Percentiles rank a stretch among this genome's conserved stretches.
Evolutionary conservation across 30 jellyfish, hydroid and myxozoan species (phyloP).

Genomic region (Aurelia coerulea): DNA sequence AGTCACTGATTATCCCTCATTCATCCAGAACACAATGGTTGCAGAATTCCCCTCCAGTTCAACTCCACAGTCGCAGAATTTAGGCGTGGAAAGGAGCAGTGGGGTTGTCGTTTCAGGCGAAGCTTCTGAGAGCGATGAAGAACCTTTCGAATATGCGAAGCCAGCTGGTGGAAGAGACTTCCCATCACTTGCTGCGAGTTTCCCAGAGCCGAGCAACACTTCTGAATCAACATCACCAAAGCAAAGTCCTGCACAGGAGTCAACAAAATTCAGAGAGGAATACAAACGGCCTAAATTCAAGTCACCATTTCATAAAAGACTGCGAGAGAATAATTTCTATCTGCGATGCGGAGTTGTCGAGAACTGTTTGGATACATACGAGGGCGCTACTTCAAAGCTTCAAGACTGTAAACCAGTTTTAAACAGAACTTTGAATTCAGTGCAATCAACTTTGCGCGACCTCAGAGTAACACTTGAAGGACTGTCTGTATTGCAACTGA

Average conservation of each 20-base stretch:
- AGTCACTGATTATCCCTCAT: conserved; percentile 63
- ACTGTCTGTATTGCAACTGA: conserved; percentile 43
- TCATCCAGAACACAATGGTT: conserved; percentile 78
- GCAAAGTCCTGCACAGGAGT: conserved; percentile 2
- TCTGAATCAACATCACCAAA: conserved; percentile 3
- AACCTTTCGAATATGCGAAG: conserved; percentile 45
- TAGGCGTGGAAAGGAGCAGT: conserved; percentile 70
- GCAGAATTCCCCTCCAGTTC: conserved; percentile 46
- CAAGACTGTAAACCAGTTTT: conserved; percentile 49
- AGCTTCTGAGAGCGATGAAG: conserved; percentile 95
- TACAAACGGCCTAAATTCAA: conserved; percentile 54
- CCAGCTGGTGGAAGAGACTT: conserved; percentile 55
- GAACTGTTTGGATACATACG: conserved; percentile 63
- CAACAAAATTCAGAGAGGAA: conserved; percentile 61
- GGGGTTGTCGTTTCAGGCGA: conserved; percentile 96
- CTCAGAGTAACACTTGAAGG: conserved; percentile 43
- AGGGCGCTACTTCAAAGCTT: conserved; percentile 38
- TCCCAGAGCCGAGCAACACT: conserved; percentile 34
- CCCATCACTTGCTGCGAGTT: conserved; percentile 71
- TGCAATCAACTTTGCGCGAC: conserved; percentile 47
- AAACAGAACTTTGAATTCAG: conserved; percentile 21
- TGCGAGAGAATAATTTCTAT: conserved; percentile 79
- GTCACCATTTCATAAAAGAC: conserved; percentile 63
- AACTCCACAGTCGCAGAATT: not conserved
- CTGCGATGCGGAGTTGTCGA: conserved; percentile 86